A percentile compares a stretch with the other conserved stretches of the same genome.
phyloP scores from a whole-genome alignment of 2,888 invertebrate species.

The Tachystola acroxantha region DNA sequence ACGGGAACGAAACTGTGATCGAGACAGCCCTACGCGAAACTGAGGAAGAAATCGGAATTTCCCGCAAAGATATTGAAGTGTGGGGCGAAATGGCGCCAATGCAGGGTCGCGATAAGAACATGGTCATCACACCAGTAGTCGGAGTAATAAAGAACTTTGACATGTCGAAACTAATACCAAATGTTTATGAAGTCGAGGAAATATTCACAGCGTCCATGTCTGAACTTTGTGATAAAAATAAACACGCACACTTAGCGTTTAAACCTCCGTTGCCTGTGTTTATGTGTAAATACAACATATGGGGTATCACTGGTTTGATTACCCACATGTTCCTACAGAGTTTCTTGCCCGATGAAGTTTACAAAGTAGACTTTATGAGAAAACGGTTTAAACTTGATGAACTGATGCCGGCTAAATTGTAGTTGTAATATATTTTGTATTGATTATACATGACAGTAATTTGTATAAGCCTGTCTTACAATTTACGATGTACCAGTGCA shows the following conservation, averaged over 20 bases:
- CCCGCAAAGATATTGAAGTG: constrained; percentile 77
- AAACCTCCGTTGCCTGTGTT: constrained; percentile 71
- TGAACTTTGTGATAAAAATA: constrained; percentile 79
- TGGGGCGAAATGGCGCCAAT: constrained; percentile 78
- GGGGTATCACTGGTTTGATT: constrained; percentile 88
- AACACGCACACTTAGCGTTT: constrained; percentile 82
- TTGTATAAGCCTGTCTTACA: too few relatives aligned
- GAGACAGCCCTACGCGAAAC: constrained; percentile 92
- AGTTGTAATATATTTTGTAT: neutral
- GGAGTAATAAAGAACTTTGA: constrained; percentile 76
- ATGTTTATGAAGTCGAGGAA: constrained; percentile 86
- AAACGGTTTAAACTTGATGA: constrained; percentile 42
- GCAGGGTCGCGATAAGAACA: constrained; percentile 49
- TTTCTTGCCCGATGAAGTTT: constrained; percentile 45
- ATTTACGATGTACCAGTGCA: too few relatives aligned
- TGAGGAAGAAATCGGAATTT: constrained; percentile 90
- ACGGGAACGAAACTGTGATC: constrained; percentile 79
- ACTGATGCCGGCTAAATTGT: constrained; percentile 49
- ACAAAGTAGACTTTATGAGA: constrained; percentile 42
- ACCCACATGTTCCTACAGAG: constrained; percentile 81
- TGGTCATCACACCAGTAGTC: constrained; percentile 85
- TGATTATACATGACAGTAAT: too few relatives aligned
- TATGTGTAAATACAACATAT: constrained; percentile 79
- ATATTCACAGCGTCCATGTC: constrained; percentile 84
- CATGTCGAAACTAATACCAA: constrained; percentile 74